Conservation (phyloP, 2,797 vertebrate genomes). For the Sphaeramia orbicularis region DNA sequence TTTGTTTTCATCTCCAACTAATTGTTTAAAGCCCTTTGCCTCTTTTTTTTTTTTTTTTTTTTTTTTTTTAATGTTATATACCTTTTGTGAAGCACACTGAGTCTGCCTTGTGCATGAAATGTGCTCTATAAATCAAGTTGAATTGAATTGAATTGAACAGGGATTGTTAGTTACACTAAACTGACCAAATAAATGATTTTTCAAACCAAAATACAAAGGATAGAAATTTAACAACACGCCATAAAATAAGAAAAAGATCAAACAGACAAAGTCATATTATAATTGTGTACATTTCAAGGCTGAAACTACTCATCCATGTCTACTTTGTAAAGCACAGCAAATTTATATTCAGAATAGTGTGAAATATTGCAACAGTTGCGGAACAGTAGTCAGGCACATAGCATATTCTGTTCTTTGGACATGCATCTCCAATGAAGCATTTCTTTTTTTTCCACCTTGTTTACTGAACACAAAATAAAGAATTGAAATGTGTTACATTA, state of each 20-base stretch:
- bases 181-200: constrained; percentile 21
- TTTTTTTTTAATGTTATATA: too few species aligned
- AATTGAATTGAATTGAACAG: too few species aligned
- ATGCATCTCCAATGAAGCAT: constrained; percentile 1
- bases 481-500: constrained; percentile 21
- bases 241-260: constrained; percentile 12
- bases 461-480: constrained; percentile 14
- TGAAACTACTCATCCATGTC: constrained; percentile 13
- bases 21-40: too few species aligned
- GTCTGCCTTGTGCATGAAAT: too few species aligned
- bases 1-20: too few species aligned
- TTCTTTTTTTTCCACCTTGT: constrained; percentile 29
- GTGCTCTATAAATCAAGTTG: too few species aligned
- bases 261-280: constrained; percentile 31
- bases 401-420: constrained; percentile 7
- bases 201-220: constrained; percentile 40
- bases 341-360: constrained; percentile 45
- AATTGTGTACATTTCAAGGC: constrained; percentile 22
- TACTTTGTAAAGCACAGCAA: constrained; percentile 34
- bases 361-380: constrained; percentile 29
- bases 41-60: too few species aligned
- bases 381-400: constrained; percentile 36
- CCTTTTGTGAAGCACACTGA: too few species aligned
- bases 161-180: constrained; percentile 32
- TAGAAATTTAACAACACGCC: constrained; percentile 24